Conservation (phyloP, 2,113 vertebrate species). For the Poeciliopsis retropinna region DNA sequence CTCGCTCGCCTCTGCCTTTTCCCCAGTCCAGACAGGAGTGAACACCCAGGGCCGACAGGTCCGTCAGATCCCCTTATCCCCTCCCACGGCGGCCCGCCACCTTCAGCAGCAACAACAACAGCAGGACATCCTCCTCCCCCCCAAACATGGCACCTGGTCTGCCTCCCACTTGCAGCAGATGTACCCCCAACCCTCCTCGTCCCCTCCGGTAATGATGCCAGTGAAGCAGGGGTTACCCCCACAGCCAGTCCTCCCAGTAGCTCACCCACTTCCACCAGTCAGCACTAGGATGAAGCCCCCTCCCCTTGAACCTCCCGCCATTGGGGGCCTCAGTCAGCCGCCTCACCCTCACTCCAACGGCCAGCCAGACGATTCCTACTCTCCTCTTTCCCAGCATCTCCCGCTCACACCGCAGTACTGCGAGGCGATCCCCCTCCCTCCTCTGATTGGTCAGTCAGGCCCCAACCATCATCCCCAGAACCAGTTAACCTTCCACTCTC, state of each 20-base stretch:
- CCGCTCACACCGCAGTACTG: constrained; percentile 71
- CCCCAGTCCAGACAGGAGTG: constrained; percentile 80
- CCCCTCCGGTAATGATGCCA: constrained; percentile 73
- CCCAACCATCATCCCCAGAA: constrained; percentile 70
- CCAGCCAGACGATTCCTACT: constrained; percentile 74
- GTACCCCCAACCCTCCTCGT: constrained; percentile 73
- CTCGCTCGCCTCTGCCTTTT: constrained; percentile 81
- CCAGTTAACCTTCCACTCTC: constrained; percentile 77
- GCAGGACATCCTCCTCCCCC: constrained; percentile 70
- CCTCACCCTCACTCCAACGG: constrained; percentile 74
- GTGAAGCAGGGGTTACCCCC: constrained; percentile 73
- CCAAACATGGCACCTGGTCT: constrained; percentile 80
- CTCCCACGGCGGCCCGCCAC: constrained; percentile 75
- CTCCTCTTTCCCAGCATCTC: constrained; percentile 69
- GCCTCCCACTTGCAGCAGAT: constrained; percentile 80
- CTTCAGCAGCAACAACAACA: constrained; percentile 69
- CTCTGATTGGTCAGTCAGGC: constrained; percentile 60
- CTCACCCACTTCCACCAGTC: constrained; percentile 79
- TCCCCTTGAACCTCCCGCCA: constrained; percentile 64
- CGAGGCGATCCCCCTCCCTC: constrained; percentile 77
- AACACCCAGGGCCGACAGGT: constrained; percentile 75
- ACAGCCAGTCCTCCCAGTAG: constrained; percentile 77
- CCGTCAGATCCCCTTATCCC: constrained; percentile 85
- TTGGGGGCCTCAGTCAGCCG: constrained; percentile 52
- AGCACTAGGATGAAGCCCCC: constrained; percentile 77